Evolutionary conservation across 2,113 vertebrate genomes (phyloP), one percentile per base, ranked within the genome.

Genomic region (Cololabis saira): DNA sequence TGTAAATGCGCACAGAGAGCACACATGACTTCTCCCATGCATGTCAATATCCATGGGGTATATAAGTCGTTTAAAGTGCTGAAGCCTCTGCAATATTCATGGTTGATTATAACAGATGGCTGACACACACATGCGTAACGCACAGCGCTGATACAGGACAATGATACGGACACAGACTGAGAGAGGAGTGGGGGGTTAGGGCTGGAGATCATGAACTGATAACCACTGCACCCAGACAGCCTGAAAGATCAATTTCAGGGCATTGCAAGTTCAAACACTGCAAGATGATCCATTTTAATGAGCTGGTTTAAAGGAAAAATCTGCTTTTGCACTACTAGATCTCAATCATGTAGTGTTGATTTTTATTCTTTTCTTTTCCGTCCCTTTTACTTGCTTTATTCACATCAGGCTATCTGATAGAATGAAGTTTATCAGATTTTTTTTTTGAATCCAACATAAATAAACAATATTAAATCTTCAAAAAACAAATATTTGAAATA

Each of bases 71-170:
- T 88, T 85, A 85, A 82, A 89, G 78, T 80, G 75, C 64, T 11
- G 54, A 5, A 59, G 82, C 71, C 80, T 15, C 57, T 86, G 70
- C 73, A 89, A 87, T 90, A 88, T 90, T 89, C 76, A 88, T 80
- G 81, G 68, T 47, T 78, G 76, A 82, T 88, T 83, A 71, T 81
- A 84, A 80, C 88, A 90, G 82, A 88, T 88, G 87, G 85, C 57
- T 68, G 73, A 87, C 73, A 84, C 71, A 74, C 66, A 76, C 49
- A 49, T n/a, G 19, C 16, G 14, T 55, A 62, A 59, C 70, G 71
- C 64, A 60, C 42, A 3, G 62, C 74, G 81, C 37, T 78, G 83
- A 89, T 84, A 83, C 67, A 62, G 71, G 76, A 86, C 84, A 81
- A 61, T 79, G 80, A 86, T 60, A 83, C 55, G 24, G 43, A 71